A percentile compares a stretch with the other conserved stretches of the same genome.
phyloP scores from a whole-genome alignment of 2,797 vertebrate genomes.

The Muraenolepis orangiensis region DNA sequence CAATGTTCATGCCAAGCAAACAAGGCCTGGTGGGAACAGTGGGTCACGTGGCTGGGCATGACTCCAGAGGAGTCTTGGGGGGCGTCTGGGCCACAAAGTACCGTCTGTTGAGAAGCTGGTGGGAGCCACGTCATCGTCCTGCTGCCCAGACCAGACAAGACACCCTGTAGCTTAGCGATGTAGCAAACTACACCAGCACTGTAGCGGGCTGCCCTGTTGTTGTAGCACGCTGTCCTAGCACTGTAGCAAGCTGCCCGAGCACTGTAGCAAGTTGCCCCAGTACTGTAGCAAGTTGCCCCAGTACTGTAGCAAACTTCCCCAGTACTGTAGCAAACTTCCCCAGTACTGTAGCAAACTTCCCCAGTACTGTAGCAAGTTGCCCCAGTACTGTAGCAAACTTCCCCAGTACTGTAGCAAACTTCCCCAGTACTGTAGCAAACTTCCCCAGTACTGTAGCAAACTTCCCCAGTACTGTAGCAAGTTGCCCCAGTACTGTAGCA shows the following conservation, averaged over 20 bases:
- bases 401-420: not conserved
- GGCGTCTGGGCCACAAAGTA: constrained; percentile 63
- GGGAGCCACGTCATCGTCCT: constrained; percentile 57
- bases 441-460: not conserved
- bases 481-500: not conserved
- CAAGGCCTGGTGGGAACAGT: constrained; percentile 59
- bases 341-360: no score
- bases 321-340: not conserved
- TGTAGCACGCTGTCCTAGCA: no score
- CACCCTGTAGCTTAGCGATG: no score
- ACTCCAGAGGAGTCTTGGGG: constrained; percentile 60
- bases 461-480: no score
- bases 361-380: not conserved
- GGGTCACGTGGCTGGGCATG: constrained; percentile 65
- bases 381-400: no score
- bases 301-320: no score
- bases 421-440: no score
- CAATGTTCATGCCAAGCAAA: constrained; percentile 33
- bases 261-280: no score
- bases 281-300: not conserved
- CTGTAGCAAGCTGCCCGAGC: not conserved
- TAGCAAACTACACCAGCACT: no score
- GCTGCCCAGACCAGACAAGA: constrained; percentile 25
- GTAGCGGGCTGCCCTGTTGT: no score
- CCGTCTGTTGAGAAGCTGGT: constrained; percentile 60